Percentiles rank a stretch among this genome's conserved stretches.
Evolutionary conservation across 2,797 vertebrate species (phyloP).

Genomic region (Chaetophractus vellerosus): DNA sequence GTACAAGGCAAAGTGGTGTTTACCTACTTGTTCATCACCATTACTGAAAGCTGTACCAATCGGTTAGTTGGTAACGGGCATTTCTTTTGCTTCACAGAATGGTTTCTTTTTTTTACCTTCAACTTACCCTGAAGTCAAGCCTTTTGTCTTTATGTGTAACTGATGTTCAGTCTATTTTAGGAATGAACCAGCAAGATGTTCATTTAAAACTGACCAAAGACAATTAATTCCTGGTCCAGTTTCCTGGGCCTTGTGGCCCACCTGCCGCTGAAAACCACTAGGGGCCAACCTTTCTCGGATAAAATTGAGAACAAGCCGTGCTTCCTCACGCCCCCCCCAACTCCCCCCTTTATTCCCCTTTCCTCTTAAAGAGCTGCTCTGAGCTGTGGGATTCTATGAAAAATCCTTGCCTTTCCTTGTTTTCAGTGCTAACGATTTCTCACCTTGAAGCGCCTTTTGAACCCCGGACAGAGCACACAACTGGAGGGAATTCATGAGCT

Average conservation of each 20-base stretch:
- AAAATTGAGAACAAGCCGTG: slow-evolving; percentile 84
- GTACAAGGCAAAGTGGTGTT: slow-evolving; percentile 82
- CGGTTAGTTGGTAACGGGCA: slow-evolving; percentile 79
- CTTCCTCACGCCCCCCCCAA: slow-evolving; percentile 57
- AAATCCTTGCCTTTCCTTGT: slow-evolving; percentile 92
- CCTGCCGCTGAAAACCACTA: slow-evolving; percentile 83
- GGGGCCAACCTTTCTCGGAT: slow-evolving; percentile 78
- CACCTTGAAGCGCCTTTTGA: slow-evolving; percentile 95
- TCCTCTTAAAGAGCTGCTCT: slow-evolving; percentile 85
- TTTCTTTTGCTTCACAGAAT: slow-evolving; percentile 65
- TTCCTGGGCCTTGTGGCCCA: slow-evolving; percentile 76
- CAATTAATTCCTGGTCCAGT: slow-evolving; percentile 85
- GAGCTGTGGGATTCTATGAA: slow-evolving; percentile 89
- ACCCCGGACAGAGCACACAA: slow-evolving; percentile 90
- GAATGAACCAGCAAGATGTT: slow-evolving; percentile 84
- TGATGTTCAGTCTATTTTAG: slow-evolving; percentile 88
- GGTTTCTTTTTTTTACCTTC: slow-evolving; percentile 74
- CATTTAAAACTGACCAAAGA: slow-evolving; percentile 85
- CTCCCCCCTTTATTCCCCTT: slow-evolving; percentile 61
- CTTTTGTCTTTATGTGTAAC: slow-evolving; percentile 87
- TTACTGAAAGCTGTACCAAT: slow-evolving; percentile 81
- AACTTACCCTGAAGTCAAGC: slow-evolving; percentile 71
- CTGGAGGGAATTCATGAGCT: slow-evolving; percentile 81
- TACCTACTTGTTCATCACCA: slow-evolving; percentile 84
- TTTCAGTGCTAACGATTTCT: slow-evolving; percentile 88